phyloP scores from a whole-genome alignment of 2,113 vertebrate genomes.

The Oxyura jamaicensis region DNA sequence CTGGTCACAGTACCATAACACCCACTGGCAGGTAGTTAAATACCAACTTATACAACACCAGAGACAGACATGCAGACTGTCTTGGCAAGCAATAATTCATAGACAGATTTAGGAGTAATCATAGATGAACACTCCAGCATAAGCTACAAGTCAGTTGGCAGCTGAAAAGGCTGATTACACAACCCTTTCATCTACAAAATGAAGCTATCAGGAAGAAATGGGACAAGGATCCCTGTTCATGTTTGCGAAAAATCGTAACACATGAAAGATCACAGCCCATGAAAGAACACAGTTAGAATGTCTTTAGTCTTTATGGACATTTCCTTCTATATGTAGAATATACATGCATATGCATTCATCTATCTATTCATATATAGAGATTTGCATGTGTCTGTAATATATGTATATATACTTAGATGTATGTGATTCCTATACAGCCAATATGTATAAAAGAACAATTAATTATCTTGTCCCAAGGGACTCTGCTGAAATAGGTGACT shows the following conservation, averaged over 20 bases:
- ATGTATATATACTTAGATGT: neutral
- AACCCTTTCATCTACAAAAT: neutral
- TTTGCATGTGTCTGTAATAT: neutral
- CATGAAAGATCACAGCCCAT: neutral
- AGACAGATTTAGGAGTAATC: slow-evolving; percentile 21
- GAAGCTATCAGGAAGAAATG: neutral
- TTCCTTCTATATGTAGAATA: neutral
- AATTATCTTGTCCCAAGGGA: neutral
- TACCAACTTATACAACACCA: neutral
- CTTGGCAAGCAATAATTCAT: slow-evolving; percentile 24
- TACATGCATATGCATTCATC: neutral
- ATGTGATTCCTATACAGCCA: neutral
- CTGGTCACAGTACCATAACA: neutral
- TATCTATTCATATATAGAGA: neutral
- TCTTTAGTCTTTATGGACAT: neutral
- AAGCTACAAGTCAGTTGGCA: neutral
- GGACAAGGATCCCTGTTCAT: neutral
- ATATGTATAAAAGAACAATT: neutral
- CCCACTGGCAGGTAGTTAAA: neutral
- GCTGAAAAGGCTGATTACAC: slow-evolving; percentile 33
- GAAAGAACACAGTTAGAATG: neutral
- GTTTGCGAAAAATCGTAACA: neutral
- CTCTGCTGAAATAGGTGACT: neutral
- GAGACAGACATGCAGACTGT: neutral
- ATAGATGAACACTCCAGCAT: neutral